Base-by-base conservation (phyloP, 2,113 vertebrate genomes). In the Dicrurus megarhynchus region DNA sequence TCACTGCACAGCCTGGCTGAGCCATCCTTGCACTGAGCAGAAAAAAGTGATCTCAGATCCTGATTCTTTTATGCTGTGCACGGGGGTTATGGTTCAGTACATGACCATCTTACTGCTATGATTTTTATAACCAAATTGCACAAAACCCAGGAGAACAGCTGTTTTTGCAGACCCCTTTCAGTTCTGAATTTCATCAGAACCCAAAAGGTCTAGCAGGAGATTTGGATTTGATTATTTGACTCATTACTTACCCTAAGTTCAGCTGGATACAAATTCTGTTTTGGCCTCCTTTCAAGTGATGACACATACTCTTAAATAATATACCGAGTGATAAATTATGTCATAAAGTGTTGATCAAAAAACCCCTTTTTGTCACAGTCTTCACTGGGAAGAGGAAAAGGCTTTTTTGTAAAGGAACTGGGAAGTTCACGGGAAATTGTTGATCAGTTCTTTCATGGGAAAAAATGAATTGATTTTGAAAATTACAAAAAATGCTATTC, bases 151-250 rank as follows among this genome's bases (percentile, higher is more conserved):
- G 82, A 79, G 67, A 93, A 37, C 17, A 69, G 11, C 26, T 71
- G 20, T 13, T 79, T 81, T 89, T 84, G 60, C 60, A 87, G 27
- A 28, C 42, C 44, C 70, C 30, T 65, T 91, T 82, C 52, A 75
- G 65, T 81, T 84, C 59, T 77, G 69, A 93, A 85, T 93, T 87
- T 90, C 53, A 44, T 91, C 84, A 93, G 70, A 87, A 68, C n/a
- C 20, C 56, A 30, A 64, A 44, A 82, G 64, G 57, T 73, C 61
- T 82, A 91, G 44, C 27, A 42, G 35, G 55, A 91, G 73, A 55
- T 89, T 94, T 91, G 84, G 59, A 64, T 82, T 79, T 89, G 26
- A 80, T 94, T 70, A 68, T 91, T 94, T 4, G 7, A 78, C 41
- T 91, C 61, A 56, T 76, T 87, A 63, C 30, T 91, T 87, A 91